A percentile compares a stretch with the other conserved stretches of the same genome.
phyloP scores from a whole-genome alignment of 1,140 invertebrate genomes.

The Drosophila chauvacae region DNA sequence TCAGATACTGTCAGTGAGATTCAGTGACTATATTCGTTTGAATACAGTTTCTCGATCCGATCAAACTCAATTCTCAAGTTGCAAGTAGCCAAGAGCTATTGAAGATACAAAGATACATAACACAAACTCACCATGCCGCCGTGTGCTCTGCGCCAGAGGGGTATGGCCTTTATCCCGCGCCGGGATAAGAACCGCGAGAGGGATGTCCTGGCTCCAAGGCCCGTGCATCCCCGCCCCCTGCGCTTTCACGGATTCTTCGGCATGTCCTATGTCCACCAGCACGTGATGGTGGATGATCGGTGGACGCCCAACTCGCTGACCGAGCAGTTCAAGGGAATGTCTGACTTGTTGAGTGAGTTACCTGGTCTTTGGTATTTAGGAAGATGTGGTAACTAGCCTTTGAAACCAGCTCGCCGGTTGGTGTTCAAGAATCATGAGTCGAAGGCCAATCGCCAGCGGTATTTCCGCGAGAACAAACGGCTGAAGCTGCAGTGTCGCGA shows the following conservation, averaged over 20 bases:
- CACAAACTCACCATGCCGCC: constrained; percentile 55
- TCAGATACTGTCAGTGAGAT: constrained; percentile 11
- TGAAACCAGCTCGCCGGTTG: constrained; percentile 54
- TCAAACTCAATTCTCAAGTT: neutral
- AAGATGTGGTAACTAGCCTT: neutral
- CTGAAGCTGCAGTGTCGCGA: constrained; percentile 74
- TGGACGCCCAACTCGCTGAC: constrained; percentile 74
- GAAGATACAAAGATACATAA: constrained; percentile 3
- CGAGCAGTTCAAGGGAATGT: constrained; percentile 75
- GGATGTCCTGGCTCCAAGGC: constrained; percentile 65
- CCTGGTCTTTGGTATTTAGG: neutral
- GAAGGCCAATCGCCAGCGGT: constrained; percentile 64
- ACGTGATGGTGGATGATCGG: constrained; percentile 71
- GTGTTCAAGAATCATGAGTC: constrained; percentile 69
- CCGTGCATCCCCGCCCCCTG: constrained; percentile 72
- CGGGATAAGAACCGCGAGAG: constrained; percentile 44
- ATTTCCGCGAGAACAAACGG: constrained; percentile 53
- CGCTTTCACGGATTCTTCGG: constrained; percentile 77
- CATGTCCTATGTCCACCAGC: constrained; percentile 64
- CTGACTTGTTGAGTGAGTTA: constrained; percentile 70
- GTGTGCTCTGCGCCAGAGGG: constrained; percentile 55
- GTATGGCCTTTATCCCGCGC: constrained; percentile 14
- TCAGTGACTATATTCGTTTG: neutral
- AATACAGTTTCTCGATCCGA: neutral
- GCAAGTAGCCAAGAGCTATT: neutral